Base-by-base conservation (phyloP, 2,888 invertebrate species). In the Physocephala rufipes region DNA sequence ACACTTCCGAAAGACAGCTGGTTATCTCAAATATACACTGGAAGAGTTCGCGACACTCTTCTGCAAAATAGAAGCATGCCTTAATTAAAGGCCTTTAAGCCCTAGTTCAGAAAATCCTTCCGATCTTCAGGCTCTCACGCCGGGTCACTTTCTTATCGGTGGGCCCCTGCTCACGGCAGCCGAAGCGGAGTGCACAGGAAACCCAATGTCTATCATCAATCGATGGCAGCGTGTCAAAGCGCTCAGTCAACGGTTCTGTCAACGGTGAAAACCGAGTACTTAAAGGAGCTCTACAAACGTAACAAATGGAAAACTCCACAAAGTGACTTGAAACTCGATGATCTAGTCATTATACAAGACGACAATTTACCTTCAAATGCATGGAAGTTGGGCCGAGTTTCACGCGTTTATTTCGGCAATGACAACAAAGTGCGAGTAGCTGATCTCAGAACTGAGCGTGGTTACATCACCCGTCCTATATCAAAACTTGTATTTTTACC, bases 221-320 rank as follows among this genome's bases (percentile, higher is more conserved):
- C 36, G 36, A 36, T 36, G 36, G 36, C 4, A 9, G 9, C 36
- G 36, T 7, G 36, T 36, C 9, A 4, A 36, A 9, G 36, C 36
- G 5, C 36, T 36, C 4, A 9, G 5, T 36, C 36, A 36, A 36
- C 36, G 9, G 4, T 9, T 36, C 36, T 36, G 36, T 36, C 36
- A 36, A 7, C 36, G 36, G 36, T 36, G 36, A 9, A 73, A 36
- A 21, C 61, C 7, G 67, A 74, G 26, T 74, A 73, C 36, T 47
- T 75, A 1, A 73, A 71, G 28, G 70, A 75, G 7, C 62, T 75
- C 2, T 64, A 71, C 12, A 74, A 74, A 45, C 68, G 73, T 13
- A 68, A 66, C 21, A 74, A 74, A 53, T 75, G 74, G 69, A 72
- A 71, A 59, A 30, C 43, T 36, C 70, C 74, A 7, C 68, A 71